phyloP scores from a whole-genome alignment of 2,888 invertebrate genomes.

The Mesorhabditis spiculigera region DNA sequence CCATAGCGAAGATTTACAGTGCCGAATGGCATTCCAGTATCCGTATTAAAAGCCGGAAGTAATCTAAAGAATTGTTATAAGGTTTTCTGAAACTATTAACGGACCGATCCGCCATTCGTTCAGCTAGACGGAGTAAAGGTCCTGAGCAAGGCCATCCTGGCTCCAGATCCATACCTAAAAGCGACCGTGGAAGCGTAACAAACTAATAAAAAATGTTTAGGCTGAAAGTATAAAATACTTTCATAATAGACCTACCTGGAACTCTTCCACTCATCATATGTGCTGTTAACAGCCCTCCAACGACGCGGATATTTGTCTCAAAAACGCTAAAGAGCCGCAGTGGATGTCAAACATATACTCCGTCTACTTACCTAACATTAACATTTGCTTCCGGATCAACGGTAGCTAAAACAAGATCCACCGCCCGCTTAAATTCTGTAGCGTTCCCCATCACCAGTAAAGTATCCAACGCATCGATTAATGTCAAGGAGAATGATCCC shows the following conservation, averaged over 20 bases:
- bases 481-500: constrained; percentile 91
- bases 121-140: constrained; percentile 84
- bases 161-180: constrained; percentile 66
- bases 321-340: constrained; percentile 67
- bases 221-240: not conserved
- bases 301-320: constrained; percentile 96
- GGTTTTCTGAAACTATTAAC: not conserved
- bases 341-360: too few species aligned
- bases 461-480: constrained; percentile 77
- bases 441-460: constrained; percentile 93
- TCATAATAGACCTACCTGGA: too few species aligned
- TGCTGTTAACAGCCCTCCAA: constrained; percentile 91
- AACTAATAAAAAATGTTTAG: not conserved
- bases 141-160: constrained; percentile 97
- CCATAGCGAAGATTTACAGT: constrained; percentile 80
- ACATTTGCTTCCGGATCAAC: constrained; percentile 23
- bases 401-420: constrained; percentile 42
- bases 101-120: constrained; percentile 81
- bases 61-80: constrained; percentile 6
- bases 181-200: not conserved
- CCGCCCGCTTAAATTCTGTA: constrained; percentile 73
- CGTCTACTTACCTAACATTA: constrained; percentile 2
- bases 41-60: constrained; percentile 11
- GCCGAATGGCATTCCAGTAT: constrained; percentile 65
- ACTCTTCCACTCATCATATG: constrained; percentile 73